These are phyloP conservation scores for Podargus strigoides DNA, from an alignment of 2,797 vertebrate species.

Conservation along the genomic window DNA sequence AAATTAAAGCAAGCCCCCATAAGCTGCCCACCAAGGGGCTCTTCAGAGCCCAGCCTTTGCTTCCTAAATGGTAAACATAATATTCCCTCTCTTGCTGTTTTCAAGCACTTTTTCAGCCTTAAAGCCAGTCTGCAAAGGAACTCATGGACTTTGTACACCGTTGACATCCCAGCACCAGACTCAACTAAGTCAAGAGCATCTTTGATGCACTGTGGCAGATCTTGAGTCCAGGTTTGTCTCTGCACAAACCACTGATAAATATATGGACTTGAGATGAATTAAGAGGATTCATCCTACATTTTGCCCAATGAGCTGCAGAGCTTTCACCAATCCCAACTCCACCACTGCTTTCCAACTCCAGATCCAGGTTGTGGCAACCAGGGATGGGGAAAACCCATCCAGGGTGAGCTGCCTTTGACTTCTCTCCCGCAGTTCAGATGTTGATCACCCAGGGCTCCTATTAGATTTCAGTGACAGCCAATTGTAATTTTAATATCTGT, in stretches of 20 bases:
- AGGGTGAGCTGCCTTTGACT: neutral
- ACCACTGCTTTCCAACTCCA: neutral
- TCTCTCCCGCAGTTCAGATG: neutral
- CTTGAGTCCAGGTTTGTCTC: neutral
- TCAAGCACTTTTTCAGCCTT: neutral
- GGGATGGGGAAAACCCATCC: neutral
- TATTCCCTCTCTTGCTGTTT: neutral
- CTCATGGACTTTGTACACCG: neutral
- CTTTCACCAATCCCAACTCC: neutral
- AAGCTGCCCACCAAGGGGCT: neutral
- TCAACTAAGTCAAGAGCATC: neutral
- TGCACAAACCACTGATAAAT: fast-evolving
- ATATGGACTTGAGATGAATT: fast-evolving
- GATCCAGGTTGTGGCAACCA: neutral
- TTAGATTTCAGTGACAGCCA: neutral
- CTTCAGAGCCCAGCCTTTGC: fast-evolving
- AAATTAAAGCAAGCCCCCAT: neutral
- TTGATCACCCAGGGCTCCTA: neutral
- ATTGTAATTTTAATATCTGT: neutral
- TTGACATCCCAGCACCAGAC: neutral
- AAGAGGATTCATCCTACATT: neutral
- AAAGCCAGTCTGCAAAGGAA: neutral
- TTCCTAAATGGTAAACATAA: neutral
- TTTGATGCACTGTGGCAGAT: fast-evolving
- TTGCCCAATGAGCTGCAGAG: neutral